These are phyloP conservation scores for Rhopalosiphum padi DNA, from an alignment of 1,140 invertebrate species.

Conservation along the genomic window DNA sequence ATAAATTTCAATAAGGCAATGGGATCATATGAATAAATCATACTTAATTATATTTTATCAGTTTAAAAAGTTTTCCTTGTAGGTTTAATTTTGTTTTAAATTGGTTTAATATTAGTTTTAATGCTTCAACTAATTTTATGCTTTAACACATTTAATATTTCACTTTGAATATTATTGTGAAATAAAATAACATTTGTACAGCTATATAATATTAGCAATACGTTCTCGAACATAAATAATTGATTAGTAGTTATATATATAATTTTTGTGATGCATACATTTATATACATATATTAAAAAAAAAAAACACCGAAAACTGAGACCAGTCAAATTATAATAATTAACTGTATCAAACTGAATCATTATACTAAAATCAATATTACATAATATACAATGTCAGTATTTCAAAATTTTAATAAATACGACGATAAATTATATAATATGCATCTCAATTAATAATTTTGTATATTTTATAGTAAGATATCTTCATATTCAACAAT, in stretches of 20 bases:
- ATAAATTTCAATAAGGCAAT: background rate
- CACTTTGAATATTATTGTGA: background rate
- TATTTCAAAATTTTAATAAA: background rate
- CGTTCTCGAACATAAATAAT: background rate
- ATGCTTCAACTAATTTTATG: background rate
- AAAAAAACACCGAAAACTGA: background rate
- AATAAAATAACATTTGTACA: background rate
- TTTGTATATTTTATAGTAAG: background rate
- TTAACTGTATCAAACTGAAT: background rate
- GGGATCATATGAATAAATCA: background rate
- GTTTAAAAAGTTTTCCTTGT: background rate
- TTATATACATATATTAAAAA: too few species aligned
- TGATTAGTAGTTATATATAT: background rate
- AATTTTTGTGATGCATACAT: too few species aligned
- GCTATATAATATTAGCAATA: background rate
- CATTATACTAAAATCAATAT: background rate
- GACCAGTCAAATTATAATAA: background rate
- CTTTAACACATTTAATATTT: background rate
- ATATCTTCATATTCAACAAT: background rate
- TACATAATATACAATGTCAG: background rate
- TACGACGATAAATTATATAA: background rate
- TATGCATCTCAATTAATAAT: background rate
- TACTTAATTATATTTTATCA: background rate
- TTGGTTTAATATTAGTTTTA: conserved; percentile 12
- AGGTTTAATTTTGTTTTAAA: background rate